Base-by-base conservation (phyloP, 2,888 invertebrate species). In the Dryobota labecula region DNA sequence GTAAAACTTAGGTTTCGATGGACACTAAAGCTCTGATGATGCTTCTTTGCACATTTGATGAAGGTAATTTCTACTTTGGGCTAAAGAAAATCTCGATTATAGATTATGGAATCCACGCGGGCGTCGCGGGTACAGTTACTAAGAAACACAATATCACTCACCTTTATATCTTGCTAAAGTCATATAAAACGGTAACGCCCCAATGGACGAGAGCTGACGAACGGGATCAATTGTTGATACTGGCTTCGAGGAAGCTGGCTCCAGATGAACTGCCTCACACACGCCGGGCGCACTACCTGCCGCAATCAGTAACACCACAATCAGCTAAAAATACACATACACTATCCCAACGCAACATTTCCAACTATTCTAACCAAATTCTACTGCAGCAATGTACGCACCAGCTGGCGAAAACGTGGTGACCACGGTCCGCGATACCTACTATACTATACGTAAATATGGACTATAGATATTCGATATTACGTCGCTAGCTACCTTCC, bases 161-260 rank as follows among this genome's bases (percentile, higher is more conserved):
- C 98, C 98, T 98, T 97, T 97, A 97, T 97, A 97, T 97, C 97
- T 98, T 98, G 97, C 98, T 98, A 98, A 98, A 98, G 98, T 98
- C 98, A 98, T 98, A 98, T 98, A 98, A 98, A 98, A 98, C 97
- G 97, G 97, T 98, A 97, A 97, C 98, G 98, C 98, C 98, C 98
- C 97, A 97, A 97, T 97, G 98, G 98, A 98, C 98, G 98, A 97
- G 96, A 96, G 96, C 96, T 93, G 94, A 91, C 94, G 92, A 94
- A 93, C 92, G 94, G 93, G 95, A 94, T 93, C 94, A 96, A 96
- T 94, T 93, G 92, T 93, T 90, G 93, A 94, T 93, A 91, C 94
- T 94, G 90, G 91, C 91, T 92, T 92, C 94, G 91, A 91, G 91
- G 90, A 92, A 90, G 79, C 85, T 85, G 86, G 84, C 86, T 80